Base-by-base conservation (phyloP, 2,797 vertebrate species). In the Etheostoma nigrum region DNA sequence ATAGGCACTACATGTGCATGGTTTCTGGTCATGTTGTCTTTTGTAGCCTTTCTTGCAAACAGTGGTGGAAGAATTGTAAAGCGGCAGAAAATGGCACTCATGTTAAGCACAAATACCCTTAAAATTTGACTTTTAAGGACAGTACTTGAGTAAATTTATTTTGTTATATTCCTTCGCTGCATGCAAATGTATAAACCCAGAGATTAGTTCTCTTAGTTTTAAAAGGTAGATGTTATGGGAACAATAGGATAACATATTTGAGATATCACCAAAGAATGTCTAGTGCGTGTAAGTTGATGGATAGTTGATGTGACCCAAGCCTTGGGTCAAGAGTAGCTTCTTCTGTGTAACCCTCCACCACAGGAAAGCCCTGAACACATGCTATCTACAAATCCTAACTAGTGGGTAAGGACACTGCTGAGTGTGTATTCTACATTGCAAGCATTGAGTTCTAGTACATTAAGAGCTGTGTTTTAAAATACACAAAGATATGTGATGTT, bases 241-340 rank as follows among this genome's bases (percentile, higher is more conserved):
- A 51, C 49, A 58, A 49, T 59, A 23, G 44, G 69, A 67, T 75
- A 66, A 75, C 48, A 75, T 77, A 36, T 71, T 63, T 67, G 55
- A 63, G 52, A 67, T 85, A 76, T 82, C 70, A 57, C 54, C 21
- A 11, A 42, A 42, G 36, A 13, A 74, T 78, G 88, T 85, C 82
- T 83, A 82, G 68, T 87, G 84, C 86, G 79, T 48, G 78, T 72
- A 81, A 89, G 63, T 2, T 33, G 82, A 89, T 84, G 74, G 60
- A 36, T 36, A 36, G 33, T 36, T 36, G 33, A 10, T 18, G 2
- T 72, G 59, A 77, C 74, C 76, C 36, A 16, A 4, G 14, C 33
- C 47, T 44, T 2, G 51, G 4, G 44, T 58, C 54, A 21, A 64
- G 65, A 27, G 27, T 52, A 69, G 67, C 69, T 62, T 10, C 45